Percentiles rank a stretch among this genome's conserved stretches.
phyloP scores from a whole-genome alignment of 2,797 vertebrate species.

The Poliocrania exsul region DNA sequence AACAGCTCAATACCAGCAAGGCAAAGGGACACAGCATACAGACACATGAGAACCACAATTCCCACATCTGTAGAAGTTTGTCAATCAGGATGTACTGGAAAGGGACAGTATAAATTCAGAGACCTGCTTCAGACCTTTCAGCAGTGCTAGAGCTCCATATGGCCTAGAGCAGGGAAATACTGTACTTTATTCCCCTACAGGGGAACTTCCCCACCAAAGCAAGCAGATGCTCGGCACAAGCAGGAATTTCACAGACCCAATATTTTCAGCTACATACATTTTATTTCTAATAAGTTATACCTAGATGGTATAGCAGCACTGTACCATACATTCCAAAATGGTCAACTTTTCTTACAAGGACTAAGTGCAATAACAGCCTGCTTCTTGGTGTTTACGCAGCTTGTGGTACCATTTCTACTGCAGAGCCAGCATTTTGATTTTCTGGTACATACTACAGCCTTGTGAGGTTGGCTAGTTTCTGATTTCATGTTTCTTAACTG shows the following conservation, averaged over 20 bases:
- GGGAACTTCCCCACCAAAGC: neutral
- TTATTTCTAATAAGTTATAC: neutral
- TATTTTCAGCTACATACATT: neutral
- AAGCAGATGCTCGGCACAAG: neutral
- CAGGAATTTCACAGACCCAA: neutral
- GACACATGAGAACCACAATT: neutral
- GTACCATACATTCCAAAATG: neutral
- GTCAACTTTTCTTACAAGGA: neutral
- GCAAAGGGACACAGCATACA: neutral
- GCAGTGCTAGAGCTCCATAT: neutral
- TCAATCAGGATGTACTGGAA: neutral
- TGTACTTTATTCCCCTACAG: neutral
- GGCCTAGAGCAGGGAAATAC: neutral
- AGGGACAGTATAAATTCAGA: neutral
- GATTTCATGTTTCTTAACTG: neutral
- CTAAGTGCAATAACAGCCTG: neutral
- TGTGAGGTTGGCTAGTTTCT: neutral
- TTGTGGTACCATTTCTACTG: fast-evolving
- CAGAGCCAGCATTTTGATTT: neutral
- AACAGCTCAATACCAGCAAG: neutral
- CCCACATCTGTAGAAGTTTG: neutral
- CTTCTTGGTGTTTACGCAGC: neutral
- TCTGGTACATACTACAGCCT: neutral
- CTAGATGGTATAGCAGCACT: neutral
- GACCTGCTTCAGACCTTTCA: neutral